Evolutionary conservation across 2,888 invertebrate genomes (phyloP).

Genomic region (Drosophila paramelanica): DNA sequence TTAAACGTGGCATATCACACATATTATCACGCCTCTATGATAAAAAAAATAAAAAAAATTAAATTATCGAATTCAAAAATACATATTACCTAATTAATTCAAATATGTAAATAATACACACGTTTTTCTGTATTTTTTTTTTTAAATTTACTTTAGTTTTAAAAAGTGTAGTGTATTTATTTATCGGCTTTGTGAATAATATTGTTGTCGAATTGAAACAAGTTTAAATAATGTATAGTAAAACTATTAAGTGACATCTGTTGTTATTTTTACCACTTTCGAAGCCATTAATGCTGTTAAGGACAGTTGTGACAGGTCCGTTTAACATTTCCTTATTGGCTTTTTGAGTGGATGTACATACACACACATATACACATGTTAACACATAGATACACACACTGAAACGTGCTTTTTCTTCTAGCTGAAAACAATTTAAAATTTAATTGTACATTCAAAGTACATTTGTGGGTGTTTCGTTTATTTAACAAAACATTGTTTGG

Average conservation of each 20-base stretch:
- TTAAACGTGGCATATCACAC: neutral
- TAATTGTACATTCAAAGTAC: conserved; percentile 67
- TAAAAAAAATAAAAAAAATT: neutral
- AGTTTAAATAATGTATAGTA: conserved; percentile 13
- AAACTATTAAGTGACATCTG: conserved; percentile 28
- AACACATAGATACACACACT: neutral
- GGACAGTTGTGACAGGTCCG: conserved; percentile 52
- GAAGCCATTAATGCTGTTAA: conserved; percentile 28
- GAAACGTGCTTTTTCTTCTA: conserved; percentile 8
- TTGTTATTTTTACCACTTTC: conserved; percentile 23
- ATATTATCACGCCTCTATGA: neutral
- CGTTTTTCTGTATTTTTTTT: too few species aligned
- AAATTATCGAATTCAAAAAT: too few species aligned
- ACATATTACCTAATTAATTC: too few species aligned
- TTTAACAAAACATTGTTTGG: conserved; percentile 71
- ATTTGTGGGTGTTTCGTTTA: conserved; percentile 53
- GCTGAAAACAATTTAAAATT: conserved; percentile 60
- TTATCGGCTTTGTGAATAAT: neutral
- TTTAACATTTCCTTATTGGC: conserved; percentile 56
- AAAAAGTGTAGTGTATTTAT: neutral
- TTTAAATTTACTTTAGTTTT: neutral
- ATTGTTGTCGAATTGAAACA: conserved; percentile 1
- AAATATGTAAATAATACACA: too few species aligned
- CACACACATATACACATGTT: neutral
- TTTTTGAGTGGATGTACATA: conserved; percentile 23